Base-by-base conservation (phyloP, 2,888 invertebrate species). In the Macropis europaea region DNA sequence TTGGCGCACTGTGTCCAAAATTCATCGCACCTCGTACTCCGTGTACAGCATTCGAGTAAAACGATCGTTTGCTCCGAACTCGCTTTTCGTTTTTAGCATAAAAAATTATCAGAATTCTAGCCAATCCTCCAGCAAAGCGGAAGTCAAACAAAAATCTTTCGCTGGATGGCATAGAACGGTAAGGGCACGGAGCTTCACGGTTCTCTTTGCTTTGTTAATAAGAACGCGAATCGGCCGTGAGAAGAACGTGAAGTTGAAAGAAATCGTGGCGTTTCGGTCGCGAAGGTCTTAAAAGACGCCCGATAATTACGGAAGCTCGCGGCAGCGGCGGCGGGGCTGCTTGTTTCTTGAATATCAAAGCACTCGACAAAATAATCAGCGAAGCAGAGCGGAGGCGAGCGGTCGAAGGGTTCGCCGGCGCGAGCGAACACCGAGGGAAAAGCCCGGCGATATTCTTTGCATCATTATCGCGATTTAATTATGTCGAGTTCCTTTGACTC, bases 381-480 rank as follows among this genome's bases (percentile, higher is more conserved):
- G 77, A 76, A 66, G 57, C 69, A 67, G 59, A 77, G 74, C 47
- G 54, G 60, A 56, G 50, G 62, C 64, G 76, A 72, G 76, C 79
- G 75, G 68, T 54, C 72, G 79, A 79, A 74, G 78, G 79, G 69
- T 79, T 77, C 54, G 71, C 24, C 36, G 59, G 76, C 57, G 53
- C 56, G 48, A 45, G 62, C 32, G 38, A 28, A 40, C 45, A 48
- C 42, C 56, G 53, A 38, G 47, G 48, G 34, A 34, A 57, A 60
- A 45, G 53, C 42, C 60, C 74, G 53, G 54, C 69, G 84, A 83
- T 85, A 84, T 86, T 86, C 86, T 86, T 86, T 86, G 85, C 82
- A 79, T 86, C 86, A 86, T 86, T 86, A 86, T 84, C 83, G 83
- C 82, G 85, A 86, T 86, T 86, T 86, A 86, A 86, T 86, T 86